These are phyloP conservation scores for Euclidia mi DNA, from an alignment of 2,888 invertebrate genomes.

Conservation along the genomic window DNA sequence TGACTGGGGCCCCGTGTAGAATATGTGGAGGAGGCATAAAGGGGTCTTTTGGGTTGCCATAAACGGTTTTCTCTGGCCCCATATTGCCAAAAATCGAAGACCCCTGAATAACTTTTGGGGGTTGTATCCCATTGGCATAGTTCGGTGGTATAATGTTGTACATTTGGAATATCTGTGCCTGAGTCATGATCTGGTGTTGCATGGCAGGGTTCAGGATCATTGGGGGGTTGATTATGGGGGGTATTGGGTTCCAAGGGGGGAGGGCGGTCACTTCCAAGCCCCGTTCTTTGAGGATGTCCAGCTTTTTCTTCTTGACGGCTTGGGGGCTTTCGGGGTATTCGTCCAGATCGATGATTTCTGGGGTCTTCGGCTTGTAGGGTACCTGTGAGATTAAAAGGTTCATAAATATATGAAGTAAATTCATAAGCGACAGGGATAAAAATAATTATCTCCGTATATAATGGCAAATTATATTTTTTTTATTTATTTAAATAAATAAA, in stretches of 20 bases:
- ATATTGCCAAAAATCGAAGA: constrained; percentile 91
- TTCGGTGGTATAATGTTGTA: constrained; percentile 77
- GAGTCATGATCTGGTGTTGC: constrained; percentile 86
- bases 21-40: constrained; percentile 89
- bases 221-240: constrained; percentile 54
- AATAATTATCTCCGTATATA: too few relatives aligned
- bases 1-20: constrained; percentile 80
- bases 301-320: constrained; percentile 91
- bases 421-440: too few relatives aligned
- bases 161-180: constrained; percentile 83
- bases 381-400: constrained; percentile 72
- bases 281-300: constrained; percentile 93
- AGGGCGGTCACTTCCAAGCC: constrained; percentile 94
- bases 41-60: constrained; percentile 93
- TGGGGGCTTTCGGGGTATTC: constrained; percentile 86
- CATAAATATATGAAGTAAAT: too few relatives aligned
- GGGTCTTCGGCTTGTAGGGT: constrained; percentile 90
- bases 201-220: constrained; percentile 79
- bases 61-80: constrained; percentile 91
- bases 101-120: constrained; percentile 91
- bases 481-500: too few relatives aligned
- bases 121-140: constrained; percentile 71
- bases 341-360: constrained; percentile 92
- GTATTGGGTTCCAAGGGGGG: constrained; percentile 63
- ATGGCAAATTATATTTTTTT: too few relatives aligned